A percentile compares a stretch with the other conserved stretches of the same genome.
These are phyloP conservation scores for Phalacrocorax carbo DNA, from an alignment of 2,113 vertebrate species.

Conservation along the genomic window DNA sequence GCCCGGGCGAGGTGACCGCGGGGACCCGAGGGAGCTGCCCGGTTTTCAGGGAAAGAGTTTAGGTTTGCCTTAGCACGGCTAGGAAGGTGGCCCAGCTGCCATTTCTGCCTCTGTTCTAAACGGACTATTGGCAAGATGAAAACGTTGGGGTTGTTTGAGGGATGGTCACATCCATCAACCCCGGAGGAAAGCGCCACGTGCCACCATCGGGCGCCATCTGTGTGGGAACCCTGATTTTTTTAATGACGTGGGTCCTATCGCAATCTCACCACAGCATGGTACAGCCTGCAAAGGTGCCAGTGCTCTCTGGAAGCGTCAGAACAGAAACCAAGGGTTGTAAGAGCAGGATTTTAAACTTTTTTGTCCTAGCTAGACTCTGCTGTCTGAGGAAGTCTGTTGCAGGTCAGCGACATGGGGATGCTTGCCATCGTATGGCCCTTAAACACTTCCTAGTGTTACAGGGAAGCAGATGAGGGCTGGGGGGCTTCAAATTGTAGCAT, in stretches of 20 bases:
- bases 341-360: neutral
- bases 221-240: neutral
- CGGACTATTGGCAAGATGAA: neutral
- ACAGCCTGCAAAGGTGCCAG: neutral
- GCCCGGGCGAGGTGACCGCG: fast-evolving
- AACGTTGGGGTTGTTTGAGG: fast-evolving
- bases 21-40: neutral
- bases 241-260: neutral
- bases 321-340: neutral
- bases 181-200: neutral
- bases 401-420: fast-evolving
- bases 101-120: neutral
- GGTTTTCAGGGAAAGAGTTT: neutral
- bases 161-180: neutral
- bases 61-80: fast-evolving
- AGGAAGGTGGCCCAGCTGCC: neutral
- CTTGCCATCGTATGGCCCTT: fast-evolving
- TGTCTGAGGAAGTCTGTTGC: neutral
- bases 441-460: neutral
- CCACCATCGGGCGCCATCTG: fast-evolving
- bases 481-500: neutral
- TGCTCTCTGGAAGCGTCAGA: fast-evolving
- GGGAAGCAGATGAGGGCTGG: neutral
- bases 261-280: fast-evolving
- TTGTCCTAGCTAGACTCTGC: neutral